Evolutionary conservation across 2,113 vertebrate species (phyloP).

Genomic region (Trinectes maculatus): DNA sequence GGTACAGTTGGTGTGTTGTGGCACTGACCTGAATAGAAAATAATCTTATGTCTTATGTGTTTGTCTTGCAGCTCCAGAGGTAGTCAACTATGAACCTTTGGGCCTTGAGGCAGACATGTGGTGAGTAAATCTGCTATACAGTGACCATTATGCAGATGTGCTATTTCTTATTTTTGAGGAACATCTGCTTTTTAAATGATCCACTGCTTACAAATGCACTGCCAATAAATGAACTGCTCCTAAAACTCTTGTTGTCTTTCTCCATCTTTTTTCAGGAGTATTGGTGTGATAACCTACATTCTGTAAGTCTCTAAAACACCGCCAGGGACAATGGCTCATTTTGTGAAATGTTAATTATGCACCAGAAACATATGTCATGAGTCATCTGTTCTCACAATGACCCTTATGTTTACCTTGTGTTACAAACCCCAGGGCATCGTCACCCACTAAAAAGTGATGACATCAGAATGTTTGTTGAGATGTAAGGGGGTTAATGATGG

Average conservation of each 20-base stretch:
- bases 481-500: neutral
- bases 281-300: slow-evolving; percentile 79
- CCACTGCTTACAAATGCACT: neutral
- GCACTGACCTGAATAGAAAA: slow-evolving; percentile 11
- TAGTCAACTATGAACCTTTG: slow-evolving; percentile 97
- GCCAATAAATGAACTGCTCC: neutral
- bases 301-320: slow-evolving; percentile 72
- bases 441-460: neutral
- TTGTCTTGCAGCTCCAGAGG: slow-evolving; percentile 91
- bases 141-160: neutral
- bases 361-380: too few relatives aligned
- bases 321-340: neutral
- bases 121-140: slow-evolving; percentile 80
- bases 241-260: slow-evolving; percentile 8
- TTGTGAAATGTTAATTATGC: neutral
- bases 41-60: slow-evolving; percentile 32
- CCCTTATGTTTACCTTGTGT: neutral
- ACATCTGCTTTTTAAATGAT: slow-evolving; percentile 21
- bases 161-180: slow-evolving; percentile 13
- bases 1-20: neutral
- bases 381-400: too few relatives aligned
- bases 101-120: slow-evolving; percentile 99
- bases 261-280: slow-evolving; percentile 60
- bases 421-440: too few relatives aligned
- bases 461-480: neutral